A percentile compares a stretch with the other conserved stretches of the same genome.
phyloP scores from a whole-genome alignment of 2,888 invertebrate species.

The Yponomeuta evonymella region DNA sequence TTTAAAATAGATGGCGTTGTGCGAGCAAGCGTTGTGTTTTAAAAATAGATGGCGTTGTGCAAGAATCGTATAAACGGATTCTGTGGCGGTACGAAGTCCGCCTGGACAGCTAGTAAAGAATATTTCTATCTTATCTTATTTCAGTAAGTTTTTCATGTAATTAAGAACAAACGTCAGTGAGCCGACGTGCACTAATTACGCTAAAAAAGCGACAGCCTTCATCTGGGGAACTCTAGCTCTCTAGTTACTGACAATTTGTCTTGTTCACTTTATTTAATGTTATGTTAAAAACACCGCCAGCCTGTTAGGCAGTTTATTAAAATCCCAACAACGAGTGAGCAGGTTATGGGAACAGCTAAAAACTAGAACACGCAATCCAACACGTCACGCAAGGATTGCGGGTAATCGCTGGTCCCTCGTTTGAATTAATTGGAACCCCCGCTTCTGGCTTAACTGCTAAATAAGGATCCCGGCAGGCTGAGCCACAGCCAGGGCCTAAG shows the following conservation, averaged over 20 bases:
- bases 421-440: conserved; percentile 45
- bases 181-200: background rate
- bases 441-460: conserved; percentile 36
- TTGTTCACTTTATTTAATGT: background rate
- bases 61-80: too few relatives aligned
- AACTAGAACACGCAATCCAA: conserved; percentile 28
- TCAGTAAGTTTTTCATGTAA: background rate
- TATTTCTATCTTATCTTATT: background rate
- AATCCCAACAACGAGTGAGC: conserved; percentile 6
- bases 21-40: too few relatives aligned
- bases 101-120: background rate
- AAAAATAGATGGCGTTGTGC: too few relatives aligned
- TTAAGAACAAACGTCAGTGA: background rate
- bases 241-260: background rate
- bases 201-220: background rate
- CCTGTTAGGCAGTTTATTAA: conserved; percentile 1
- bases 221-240: background rate
- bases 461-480: conserved; percentile 33
- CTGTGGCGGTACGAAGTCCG: too few relatives aligned
- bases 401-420: conserved; percentile 34
- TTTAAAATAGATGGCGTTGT: too few relatives aligned
- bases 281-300: background rate
- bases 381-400: conserved; percentile 27
- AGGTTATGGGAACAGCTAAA: background rate
- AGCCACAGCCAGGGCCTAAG: background rate